Percentiles rank a stretch among this genome's conserved stretches.
Evolutionary conservation across 2,113 vertebrate species (phyloP).

Genomic region (Perccottus glenii): DNA sequence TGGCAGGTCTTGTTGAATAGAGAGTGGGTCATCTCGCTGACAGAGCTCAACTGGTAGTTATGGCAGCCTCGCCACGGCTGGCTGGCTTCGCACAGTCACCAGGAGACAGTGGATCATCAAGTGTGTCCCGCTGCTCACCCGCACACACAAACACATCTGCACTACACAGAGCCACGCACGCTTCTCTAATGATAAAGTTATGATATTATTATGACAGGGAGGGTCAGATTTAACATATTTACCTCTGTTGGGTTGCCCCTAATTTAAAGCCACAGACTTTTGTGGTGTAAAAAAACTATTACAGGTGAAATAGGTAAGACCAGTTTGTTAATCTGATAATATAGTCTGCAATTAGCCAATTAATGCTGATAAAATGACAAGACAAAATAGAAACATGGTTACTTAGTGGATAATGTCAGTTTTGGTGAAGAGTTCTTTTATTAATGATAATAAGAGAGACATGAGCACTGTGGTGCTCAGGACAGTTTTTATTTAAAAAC

Average conservation of each 20-base stretch:
- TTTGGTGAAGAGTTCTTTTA: too few species aligned
- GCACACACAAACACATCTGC: slow-evolving; percentile 28
- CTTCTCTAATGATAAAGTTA: slow-evolving; percentile 35
- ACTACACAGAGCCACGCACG: slow-evolving; percentile 32
- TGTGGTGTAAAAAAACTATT: background rate
- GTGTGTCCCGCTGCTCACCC: slow-evolving; percentile 47
- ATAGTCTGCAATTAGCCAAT: too few species aligned
- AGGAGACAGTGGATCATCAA: slow-evolving; percentile 69
- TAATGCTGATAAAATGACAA: too few species aligned
- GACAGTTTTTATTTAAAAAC: too few species aligned
- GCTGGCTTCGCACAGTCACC: slow-evolving; percentile 69
- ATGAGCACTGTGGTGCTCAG: too few species aligned
- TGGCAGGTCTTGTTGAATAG: slow-evolving; percentile 67
- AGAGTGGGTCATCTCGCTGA: slow-evolving; percentile 75
- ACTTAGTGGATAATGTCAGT: too few species aligned
- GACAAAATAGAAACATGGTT: too few species aligned
- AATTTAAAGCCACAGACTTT: background rate
- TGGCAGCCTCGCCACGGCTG: slow-evolving; percentile 72
- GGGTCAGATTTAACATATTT: background rate
- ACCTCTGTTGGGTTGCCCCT: background rate
- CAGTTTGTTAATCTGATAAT: too few species aligned
- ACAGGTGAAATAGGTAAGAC: too few species aligned
- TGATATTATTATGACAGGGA: slow-evolving; percentile 31
- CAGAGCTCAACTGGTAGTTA: slow-evolving; percentile 78
- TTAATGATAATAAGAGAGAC: too few species aligned